Evolutionary conservation across 2,113 vertebrate species (phyloP).

Genomic region (Oncorhynchus masou): DNA sequence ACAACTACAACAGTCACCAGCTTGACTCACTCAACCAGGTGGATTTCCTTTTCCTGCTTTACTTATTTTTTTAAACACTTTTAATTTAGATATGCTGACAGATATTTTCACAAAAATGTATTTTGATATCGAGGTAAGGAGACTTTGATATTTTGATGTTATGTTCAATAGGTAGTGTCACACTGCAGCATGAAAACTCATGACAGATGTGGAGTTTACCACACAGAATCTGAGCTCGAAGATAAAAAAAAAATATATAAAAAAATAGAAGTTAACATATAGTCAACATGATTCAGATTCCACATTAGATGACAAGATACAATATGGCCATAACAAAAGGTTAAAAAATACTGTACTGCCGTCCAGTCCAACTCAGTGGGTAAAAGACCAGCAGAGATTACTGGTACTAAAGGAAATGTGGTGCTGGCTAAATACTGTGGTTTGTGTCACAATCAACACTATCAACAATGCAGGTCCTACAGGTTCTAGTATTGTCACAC

Average conservation of each 20-base stretch:
- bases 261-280: neutral
- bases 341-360: neutral
- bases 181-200: constrained; percentile 40
- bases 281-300: constrained; percentile 15
- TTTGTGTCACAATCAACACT: neutral
- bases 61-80: neutral
- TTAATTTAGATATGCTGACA: neutral
- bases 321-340: no score
- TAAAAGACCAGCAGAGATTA: constrained; percentile 31
- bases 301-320: no score
- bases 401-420: neutral
- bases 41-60: neutral
- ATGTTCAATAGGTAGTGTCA: no score
- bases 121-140: neutral
- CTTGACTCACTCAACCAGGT: neutral
- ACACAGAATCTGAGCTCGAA: constrained; percentile 35
- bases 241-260: neutral
- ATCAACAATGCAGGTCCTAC: no score
- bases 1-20: neutral
- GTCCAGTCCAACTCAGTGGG: constrained; percentile 33
- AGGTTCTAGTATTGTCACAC: no score
- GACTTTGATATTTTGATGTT: neutral
- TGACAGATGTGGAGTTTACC: constrained; percentile 12
- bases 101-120: neutral
- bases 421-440: no score